phyloP scores from a whole-genome alignment of 2,113 vertebrate genomes.

The Eupsittula cactorum region DNA sequence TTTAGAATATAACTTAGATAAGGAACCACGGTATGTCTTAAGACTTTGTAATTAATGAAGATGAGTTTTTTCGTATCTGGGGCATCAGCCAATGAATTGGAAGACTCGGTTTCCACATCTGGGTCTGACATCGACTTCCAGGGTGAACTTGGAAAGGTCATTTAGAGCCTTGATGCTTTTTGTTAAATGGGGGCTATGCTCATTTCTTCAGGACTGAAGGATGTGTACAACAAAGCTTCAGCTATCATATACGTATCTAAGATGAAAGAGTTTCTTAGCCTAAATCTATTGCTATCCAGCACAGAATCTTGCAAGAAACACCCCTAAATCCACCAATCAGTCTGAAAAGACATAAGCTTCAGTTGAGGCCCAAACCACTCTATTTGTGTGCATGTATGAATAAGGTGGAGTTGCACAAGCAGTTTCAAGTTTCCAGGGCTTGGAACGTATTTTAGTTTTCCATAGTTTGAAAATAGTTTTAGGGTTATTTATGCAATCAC shows the following conservation, averaged over 20 bases:
- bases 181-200: neutral
- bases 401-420: neutral
- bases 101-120: neutral
- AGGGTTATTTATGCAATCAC: neutral
- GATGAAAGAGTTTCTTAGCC: neutral
- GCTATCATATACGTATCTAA: neutral
- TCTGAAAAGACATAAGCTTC: neutral
- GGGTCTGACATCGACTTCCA: neutral
- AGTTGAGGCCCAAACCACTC: neutral
- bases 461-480: neutral
- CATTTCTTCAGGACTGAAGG: neutral
- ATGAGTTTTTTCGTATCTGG: neutral
- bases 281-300: neutral
- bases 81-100: neutral
- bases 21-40: neutral
- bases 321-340: neutral
- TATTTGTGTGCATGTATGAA: neutral
- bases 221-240: neutral
- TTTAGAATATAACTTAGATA: neutral
- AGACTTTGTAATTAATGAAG: neutral
- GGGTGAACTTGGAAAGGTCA: neutral
- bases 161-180: neutral
- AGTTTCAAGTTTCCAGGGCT: neutral
- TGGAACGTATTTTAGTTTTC: neutral
- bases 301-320: neutral